phyloP scores from a whole-genome alignment of 1,140 invertebrate genomes.

The Theocolax elegans region DNA sequence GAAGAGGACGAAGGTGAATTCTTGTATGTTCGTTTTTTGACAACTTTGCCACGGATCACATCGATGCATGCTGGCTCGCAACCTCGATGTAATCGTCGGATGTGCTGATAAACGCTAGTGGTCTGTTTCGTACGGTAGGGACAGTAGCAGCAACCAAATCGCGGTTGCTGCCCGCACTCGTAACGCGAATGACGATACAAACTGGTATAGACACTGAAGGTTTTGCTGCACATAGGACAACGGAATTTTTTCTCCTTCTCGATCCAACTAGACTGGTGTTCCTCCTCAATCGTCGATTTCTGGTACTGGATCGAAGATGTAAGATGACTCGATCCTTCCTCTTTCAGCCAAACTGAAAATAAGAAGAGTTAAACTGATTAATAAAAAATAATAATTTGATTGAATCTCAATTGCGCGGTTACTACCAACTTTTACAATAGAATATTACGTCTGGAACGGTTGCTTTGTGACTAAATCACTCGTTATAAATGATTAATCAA shows the following conservation, averaged over 20 bases:
- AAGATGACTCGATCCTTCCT: not conserved
- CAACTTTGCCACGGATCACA: slow-evolving; percentile 1
- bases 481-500: too few species aligned
- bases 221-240: slow-evolving; percentile 7
- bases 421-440: too few species aligned
- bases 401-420: too few species aligned
- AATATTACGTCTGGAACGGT: too few species aligned
- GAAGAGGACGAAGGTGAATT: too few species aligned
- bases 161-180: slow-evolving; percentile 25
- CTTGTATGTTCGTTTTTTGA: slow-evolving; percentile 17
- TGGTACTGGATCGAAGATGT: too few species aligned
- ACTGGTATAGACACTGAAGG: slow-evolving; percentile 30
- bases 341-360: slow-evolving; percentile 15
- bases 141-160: slow-evolving; percentile 29
- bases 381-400: too few species aligned
- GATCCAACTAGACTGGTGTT: not conserved
- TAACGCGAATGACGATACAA: slow-evolving; percentile 28
- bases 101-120: slow-evolving; percentile 29
- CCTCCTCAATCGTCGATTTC: too few species aligned
- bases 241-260: slow-evolving; percentile 28
- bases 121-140: slow-evolving; percentile 25
- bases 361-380: slow-evolving; percentile 4
- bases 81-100: slow-evolving; percentile 11
- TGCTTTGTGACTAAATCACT: too few species aligned
- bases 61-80: slow-evolving; percentile 23